A percentile compares a stretch with the other conserved stretches of the same genome.
Evolutionary conservation across 1,140 invertebrate species (phyloP).

Genomic region (Nephila pilipes): DNA sequence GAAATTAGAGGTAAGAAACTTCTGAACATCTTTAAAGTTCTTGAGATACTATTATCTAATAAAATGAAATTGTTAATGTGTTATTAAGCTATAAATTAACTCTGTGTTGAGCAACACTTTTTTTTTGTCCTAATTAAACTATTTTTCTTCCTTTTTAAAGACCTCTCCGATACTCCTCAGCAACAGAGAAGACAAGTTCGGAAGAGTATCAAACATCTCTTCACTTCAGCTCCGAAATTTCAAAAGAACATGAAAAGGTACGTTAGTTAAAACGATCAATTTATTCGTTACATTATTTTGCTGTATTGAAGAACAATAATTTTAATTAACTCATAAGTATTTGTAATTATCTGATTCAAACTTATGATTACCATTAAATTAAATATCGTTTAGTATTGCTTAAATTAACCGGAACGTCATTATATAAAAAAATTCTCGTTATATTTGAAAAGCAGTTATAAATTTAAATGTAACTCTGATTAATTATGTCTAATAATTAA

Average conservation of each 20-base stretch:
- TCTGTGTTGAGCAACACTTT: no score
- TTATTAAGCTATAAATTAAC: no score
- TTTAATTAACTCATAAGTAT: neutral
- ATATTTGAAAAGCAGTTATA: no score
- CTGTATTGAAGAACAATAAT: neutral
- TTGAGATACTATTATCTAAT: neutral
- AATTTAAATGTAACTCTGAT: no score
- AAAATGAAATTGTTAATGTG: no score
- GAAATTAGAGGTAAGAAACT: conserved; percentile 80
- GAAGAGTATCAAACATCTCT: conserved; percentile 95
- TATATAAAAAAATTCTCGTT: no score
- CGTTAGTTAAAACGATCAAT: neutral
- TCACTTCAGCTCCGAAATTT: conserved; percentile 96
- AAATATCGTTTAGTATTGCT: no score
- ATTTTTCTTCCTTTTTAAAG: conserved; percentile 39
- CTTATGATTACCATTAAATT: no score
- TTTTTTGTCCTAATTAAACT: neutral
- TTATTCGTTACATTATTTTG: neutral
- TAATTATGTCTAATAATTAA: no score
- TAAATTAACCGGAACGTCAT: no score
- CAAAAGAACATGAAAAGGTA: conserved; percentile 94
- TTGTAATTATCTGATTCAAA: no score
- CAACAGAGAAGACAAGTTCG: conserved; percentile 88
- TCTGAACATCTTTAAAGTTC: neutral
- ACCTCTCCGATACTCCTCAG: conserved; percentile 78